Conservation (phyloP, 2,888 invertebrate species). For the Fabriciana adippe region DNA sequence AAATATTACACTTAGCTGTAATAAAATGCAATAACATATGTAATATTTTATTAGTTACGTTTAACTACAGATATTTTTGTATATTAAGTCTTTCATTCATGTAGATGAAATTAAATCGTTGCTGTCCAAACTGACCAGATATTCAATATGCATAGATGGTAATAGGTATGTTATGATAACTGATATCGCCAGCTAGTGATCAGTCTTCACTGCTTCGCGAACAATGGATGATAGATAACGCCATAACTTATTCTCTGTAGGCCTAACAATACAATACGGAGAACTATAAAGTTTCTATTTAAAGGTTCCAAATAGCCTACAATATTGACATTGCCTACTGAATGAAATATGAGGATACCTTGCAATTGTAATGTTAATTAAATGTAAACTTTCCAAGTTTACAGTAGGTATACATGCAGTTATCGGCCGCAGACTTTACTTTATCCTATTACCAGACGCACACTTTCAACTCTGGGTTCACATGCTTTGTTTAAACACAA, state of each 20-base stretch:
- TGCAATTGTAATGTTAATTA: conserved; percentile 32
- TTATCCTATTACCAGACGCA: conserved; percentile 61
- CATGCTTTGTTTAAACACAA: conserved; percentile 78
- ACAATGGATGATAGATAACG: conserved; percentile 51
- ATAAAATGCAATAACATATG: too few relatives aligned
- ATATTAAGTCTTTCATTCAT: background rate
- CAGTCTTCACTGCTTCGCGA: conserved; percentile 28
- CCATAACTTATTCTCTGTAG: conserved; percentile 48
- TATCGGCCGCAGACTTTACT: conserved; percentile 43
- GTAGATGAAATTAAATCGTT: background rate
- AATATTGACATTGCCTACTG: conserved; percentile 27
- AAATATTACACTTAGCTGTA: too few relatives aligned
- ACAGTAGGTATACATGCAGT: conserved; percentile 27
- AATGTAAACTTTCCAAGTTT: conserved; percentile 20
- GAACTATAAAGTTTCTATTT: conserved; percentile 20
- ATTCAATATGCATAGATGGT: conserved; percentile 4
- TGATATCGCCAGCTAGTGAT: conserved; percentile 6
- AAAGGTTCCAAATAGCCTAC: conserved; percentile 14
- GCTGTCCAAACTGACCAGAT: background rate
- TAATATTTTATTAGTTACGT: too few relatives aligned
- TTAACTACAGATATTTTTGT: too few relatives aligned
- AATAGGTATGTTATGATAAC: conserved; percentile 10
- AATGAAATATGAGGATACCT: conserved; percentile 23
- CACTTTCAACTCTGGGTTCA: conserved; percentile 76
- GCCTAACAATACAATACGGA: conserved; percentile 39